Evolutionary conservation across 2,797 vertebrate species (phyloP).

Genomic region (Sphenodon punctatus): DNA sequence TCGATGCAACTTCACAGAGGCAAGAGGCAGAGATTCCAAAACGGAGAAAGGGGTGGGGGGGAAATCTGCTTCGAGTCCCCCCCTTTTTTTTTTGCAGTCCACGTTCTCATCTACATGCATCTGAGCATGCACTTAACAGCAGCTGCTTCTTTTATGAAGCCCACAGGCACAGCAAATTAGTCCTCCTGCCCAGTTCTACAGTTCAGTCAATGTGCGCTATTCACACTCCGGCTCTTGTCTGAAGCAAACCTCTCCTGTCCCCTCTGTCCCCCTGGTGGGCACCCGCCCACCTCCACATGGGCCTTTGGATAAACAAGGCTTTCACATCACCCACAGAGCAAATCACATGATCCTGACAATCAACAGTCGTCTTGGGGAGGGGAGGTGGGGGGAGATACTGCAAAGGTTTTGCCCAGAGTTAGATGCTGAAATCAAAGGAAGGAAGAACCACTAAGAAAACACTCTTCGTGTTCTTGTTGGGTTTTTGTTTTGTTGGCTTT

Average conservation of each 20-base stretch:
- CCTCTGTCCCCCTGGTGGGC: constrained; percentile 78
- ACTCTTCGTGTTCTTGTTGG: too few species aligned
- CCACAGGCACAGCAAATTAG: constrained; percentile 83
- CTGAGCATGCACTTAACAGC: constrained; percentile 78
- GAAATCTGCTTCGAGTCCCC: constrained; percentile 34
- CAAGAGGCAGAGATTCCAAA: constrained; percentile 44
- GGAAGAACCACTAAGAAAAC: background rate
- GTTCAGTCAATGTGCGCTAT: constrained; percentile 84
- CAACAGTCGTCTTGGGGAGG: constrained; percentile 16
- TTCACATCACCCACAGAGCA: constrained; percentile 65
- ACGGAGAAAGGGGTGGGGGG: constrained; percentile 38
- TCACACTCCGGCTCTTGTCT: constrained; percentile 80
- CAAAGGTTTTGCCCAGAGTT: background rate
- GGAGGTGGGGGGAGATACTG: background rate
- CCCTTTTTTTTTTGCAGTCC: constrained; percentile 57
- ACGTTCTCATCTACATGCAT: constrained; percentile 79
- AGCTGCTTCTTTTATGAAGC: constrained; percentile 89
- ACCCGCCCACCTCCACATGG: constrained; percentile 82
- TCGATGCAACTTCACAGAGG: constrained; percentile 61
- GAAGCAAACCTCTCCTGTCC: constrained; percentile 76
- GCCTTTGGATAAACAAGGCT: constrained; percentile 77
- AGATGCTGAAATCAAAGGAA: background rate
- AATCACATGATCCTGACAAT: constrained; percentile 74
- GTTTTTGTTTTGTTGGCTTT: background rate
- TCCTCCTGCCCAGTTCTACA: constrained; percentile 82